A percentile compares a stretch with the other conserved stretches of the same genome.
Evolutionary conservation across 2,797 vertebrate species (phyloP).

Genomic region (Iguana delicatissima): DNA sequence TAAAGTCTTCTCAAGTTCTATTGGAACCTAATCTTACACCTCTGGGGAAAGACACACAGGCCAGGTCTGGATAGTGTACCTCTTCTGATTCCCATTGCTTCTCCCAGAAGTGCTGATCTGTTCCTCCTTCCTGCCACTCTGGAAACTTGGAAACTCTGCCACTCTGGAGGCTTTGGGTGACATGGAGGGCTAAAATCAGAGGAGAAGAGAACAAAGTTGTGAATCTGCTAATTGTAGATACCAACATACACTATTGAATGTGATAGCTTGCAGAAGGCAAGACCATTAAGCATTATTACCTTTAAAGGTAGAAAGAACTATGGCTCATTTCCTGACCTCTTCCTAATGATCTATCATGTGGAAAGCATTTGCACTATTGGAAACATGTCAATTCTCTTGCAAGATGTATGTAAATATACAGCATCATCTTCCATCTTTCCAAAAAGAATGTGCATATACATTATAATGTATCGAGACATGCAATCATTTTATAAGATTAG

Average conservation of each 20-base stretch:
- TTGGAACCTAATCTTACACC: neutral
- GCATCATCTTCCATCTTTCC: constrained; percentile 73
- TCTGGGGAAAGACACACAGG: neutral
- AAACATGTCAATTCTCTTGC: constrained; percentile 69
- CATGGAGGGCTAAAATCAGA: too few species aligned
- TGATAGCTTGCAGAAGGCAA: neutral
- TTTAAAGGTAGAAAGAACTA: constrained; percentile 42
- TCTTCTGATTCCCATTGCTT: too few species aligned
- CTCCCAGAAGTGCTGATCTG: too few species aligned
- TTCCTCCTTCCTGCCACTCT: too few species aligned
- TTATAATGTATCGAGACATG: constrained; percentile 39
- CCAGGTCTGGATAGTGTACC: too few species aligned
- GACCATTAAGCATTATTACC: neutral
- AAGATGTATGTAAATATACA: constrained; percentile 72
- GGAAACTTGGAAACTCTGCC: too few species aligned
- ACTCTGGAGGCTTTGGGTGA: too few species aligned
- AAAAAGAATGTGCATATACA: constrained; percentile 49
- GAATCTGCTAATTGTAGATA: too few species aligned
- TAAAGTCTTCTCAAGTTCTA: neutral
- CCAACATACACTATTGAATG: neutral
- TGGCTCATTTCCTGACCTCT: constrained; percentile 55
- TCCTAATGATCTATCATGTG: constrained; percentile 46
- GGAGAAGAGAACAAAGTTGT: too few species aligned
- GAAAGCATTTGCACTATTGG: constrained; percentile 69
- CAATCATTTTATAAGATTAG: constrained; percentile 7